phyloP scores from a whole-genome alignment of 2,888 invertebrate genomes.

The Sminthurides aquaticus region DNA sequence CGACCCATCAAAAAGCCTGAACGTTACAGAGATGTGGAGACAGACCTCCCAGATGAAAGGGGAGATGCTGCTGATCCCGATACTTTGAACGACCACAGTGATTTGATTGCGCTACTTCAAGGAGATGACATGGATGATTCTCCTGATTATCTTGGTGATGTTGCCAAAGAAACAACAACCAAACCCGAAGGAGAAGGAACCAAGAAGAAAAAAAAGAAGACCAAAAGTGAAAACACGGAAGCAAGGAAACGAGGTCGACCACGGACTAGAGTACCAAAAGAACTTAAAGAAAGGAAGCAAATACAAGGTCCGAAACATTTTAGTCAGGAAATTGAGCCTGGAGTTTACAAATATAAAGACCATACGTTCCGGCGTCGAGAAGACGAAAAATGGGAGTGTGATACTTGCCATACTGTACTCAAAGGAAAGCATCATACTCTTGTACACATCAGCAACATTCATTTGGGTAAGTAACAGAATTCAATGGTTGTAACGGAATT shows the following conservation, averaged over 20 bases:
- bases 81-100: not conserved
- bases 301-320: not conserved
- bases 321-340: conserved; percentile 3
- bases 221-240: not conserved
- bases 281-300: not conserved
- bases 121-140: not conserved
- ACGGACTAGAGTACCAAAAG: not conserved
- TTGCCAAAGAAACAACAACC: not conserved
- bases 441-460: conserved; percentile 10
- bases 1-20: not conserved
- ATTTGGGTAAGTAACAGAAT: conserved; percentile 9
- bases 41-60: not conserved
- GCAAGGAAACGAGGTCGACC: not conserved
- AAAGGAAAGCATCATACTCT: not conserved
- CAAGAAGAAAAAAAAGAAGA: not conserved
- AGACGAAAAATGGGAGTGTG: conserved; percentile 10
- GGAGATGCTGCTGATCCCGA: not conserved
- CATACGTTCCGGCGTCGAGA: not conserved
- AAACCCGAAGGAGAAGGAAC: too few species aligned
- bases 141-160: not conserved
- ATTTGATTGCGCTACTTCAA: not conserved
- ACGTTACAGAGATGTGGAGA: not conserved
- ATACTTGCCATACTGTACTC: not conserved
- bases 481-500: too few species aligned
- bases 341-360: conserved; percentile 8